Percentiles rank a stretch among this genome's conserved stretches.
Conservation (phyloP, 2,888 invertebrate genomes). For the Diaperis boleti region DNA sequence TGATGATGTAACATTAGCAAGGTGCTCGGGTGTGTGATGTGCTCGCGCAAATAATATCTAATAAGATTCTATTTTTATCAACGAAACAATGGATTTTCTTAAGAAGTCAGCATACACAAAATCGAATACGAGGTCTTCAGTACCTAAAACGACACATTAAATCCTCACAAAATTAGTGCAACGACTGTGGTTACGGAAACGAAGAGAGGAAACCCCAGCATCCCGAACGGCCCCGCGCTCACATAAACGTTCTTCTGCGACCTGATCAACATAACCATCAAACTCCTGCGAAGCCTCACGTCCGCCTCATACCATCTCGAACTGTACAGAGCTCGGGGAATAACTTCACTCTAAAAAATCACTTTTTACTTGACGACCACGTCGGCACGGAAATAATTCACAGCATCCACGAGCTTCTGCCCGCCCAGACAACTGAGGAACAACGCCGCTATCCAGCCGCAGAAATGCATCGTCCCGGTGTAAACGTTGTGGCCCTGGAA, state of each 20-base stretch:
- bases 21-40: too few species aligned
- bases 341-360: not conserved
- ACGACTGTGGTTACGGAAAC: constrained; percentile 11
- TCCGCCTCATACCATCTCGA: constrained; percentile 20
- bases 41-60: too few species aligned
- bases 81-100: not conserved
- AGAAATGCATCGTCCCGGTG: not conserved
- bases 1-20: too few species aligned
- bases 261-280: not conserved
- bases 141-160: not conserved
- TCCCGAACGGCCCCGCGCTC: constrained; percentile 6
- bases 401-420: constrained; percentile 10
- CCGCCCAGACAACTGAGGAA: constrained; percentile 6
- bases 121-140: not conserved
- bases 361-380: not conserved
- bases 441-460: constrained; percentile 18
- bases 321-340: not conserved
- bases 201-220: constrained; percentile 6
- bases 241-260: constrained; percentile 4
- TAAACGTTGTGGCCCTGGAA: not conserved
- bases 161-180: not conserved
- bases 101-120: not conserved
- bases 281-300: not conserved
- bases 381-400: not conserved
- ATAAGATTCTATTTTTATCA: too few species aligned